Evolutionary conservation across 2,888 invertebrate species (phyloP).

Genomic region (Drosophila suboccidentalis): DNA sequence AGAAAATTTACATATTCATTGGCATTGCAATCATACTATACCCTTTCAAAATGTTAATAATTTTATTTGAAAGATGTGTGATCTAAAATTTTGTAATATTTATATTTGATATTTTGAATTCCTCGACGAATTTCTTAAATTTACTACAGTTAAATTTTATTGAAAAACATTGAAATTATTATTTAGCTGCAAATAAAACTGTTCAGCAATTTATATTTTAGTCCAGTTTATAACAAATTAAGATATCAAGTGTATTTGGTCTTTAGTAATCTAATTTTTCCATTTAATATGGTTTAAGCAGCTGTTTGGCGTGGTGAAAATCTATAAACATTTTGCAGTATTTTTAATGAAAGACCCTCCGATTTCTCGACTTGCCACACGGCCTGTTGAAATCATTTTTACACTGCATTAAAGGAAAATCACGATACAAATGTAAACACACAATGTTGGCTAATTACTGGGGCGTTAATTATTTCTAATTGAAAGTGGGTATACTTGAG

Average conservation of each 20-base stretch:
- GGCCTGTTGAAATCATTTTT: slow-evolving; percentile 47
- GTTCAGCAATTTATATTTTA: too few species aligned
- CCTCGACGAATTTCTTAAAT: too few species aligned
- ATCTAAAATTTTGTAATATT: too few species aligned
- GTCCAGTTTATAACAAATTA: neutral
- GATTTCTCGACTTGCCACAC: neutral
- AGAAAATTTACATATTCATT: slow-evolving; percentile 70
- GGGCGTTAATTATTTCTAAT: too few species aligned
- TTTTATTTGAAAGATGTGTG: too few species aligned
- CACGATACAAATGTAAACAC: slow-evolving; percentile 48
- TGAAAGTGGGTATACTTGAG: slow-evolving; percentile 38
- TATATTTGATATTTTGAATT: too few species aligned
- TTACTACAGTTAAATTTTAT: too few species aligned
- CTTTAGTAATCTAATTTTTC: neutral
- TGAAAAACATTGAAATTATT: too few species aligned
- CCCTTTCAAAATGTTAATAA: too few species aligned
- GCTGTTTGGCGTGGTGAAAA: slow-evolving; percentile 47
- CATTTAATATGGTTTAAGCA: slow-evolving; percentile 15
- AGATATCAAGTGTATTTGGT: neutral
- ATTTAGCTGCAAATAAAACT: too few species aligned
- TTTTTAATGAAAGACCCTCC: slow-evolving; percentile 47
- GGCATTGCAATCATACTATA: too few species aligned
- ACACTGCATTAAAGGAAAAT: slow-evolving; percentile 51
- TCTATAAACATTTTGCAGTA: slow-evolving; percentile 73
- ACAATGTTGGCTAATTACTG: slow-evolving; percentile 68